Conservation (phyloP, 1,140 invertebrate genomes). For the Hormaphis cornu region DNA sequence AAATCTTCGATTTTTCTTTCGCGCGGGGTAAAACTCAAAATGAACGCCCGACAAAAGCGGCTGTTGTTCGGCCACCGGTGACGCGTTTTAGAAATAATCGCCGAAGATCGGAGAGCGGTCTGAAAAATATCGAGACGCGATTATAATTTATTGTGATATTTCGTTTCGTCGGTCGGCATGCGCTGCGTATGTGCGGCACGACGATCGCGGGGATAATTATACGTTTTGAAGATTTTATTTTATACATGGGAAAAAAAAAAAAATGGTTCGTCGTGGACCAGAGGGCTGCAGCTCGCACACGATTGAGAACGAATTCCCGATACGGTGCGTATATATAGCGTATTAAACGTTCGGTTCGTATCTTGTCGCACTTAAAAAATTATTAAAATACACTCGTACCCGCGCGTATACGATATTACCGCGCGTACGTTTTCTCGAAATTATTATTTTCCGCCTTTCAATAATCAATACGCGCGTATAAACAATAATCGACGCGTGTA, state of each 20-base stretch:
- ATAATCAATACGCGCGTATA: not conserved
- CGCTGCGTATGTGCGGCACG: too few species aligned
- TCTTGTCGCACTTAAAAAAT: not conserved
- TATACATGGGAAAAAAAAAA: conserved; percentile 15
- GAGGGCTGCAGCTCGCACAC: not conserved
- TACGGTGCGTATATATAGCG: not conserved
- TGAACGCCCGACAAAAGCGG: too few species aligned
- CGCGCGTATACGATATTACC: not conserved
- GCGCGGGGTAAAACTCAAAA: too few species aligned
- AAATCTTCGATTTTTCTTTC: too few species aligned
- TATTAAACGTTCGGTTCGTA: conserved; percentile 10
- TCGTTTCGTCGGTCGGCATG: too few species aligned
- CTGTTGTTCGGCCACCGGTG: too few species aligned
- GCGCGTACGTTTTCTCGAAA: conserved; percentile 4
- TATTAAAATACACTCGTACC: too few species aligned
- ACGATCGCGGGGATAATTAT: conserved; percentile 20
- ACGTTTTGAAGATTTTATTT: conserved; percentile 25
- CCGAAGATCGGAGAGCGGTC: too few species aligned
- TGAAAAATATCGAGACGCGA: too few species aligned
- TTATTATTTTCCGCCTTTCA: conserved; percentile 25
- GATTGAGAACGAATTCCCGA: not conserved
- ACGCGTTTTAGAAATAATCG: too few species aligned
- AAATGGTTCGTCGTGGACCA: conserved; percentile 10
- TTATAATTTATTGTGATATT: too few species aligned
- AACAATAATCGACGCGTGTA: too few species aligned